Base-by-base conservation (phyloP, 2,888 invertebrate genomes). In the Diogma glabrata region DNA sequence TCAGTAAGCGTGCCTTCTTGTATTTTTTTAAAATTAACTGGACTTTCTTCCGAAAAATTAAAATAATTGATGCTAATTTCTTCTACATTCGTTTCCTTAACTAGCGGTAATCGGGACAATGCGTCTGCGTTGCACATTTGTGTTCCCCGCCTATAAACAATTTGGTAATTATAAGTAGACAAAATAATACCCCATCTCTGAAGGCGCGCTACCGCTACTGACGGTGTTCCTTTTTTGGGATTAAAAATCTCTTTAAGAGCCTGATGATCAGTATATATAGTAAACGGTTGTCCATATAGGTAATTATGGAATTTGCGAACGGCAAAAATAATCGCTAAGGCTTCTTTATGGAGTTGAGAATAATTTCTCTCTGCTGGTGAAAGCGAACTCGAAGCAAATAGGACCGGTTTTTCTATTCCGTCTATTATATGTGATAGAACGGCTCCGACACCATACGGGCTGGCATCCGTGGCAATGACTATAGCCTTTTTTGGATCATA, bases 51-150 rank as follows among this genome's bases (percentile, higher is more conserved):
- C n/a, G n/a, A n/a, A n/a, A n/a, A n/a, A n/a, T n/a, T n/a, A n/a
- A n/a, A n/a, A n/a, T n/a, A n/a, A n/a, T n/a, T n/a, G n/a, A n/a
- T n/a, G n/a, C n/a, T n/a, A n/a, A n/a, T n/a, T n/a, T n/a, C n/a
- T n/a, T n/a, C n/a, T n/a, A n/a, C n/a, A n/a, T n/a, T n/a, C n/a
- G n/a, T n/a, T n/a, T n/a, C n/a, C n/a, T n/a, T n/a, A n/a, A n/a
- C n/a, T n/a, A 50, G 17, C 14, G 47, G 46, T 22, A 47, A n/a
- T 12, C 51, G 20, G 14, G 51, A 51, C 14, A 45, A 47, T n/a
- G 51, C 51, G 47, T 51, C 51, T 17, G 47, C 47, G 14, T 46
- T 36, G 12, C n/a, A n/a, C n/a, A n/a, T n/a, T n/a, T n/a, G n/a
- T n/a, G n/a, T n/a, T n/a, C n/a, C n/a, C n/a, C n/a, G n/a, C n/a